Conservation (phyloP, 2,113 vertebrate species). For the Sylvia atricapilla region DNA sequence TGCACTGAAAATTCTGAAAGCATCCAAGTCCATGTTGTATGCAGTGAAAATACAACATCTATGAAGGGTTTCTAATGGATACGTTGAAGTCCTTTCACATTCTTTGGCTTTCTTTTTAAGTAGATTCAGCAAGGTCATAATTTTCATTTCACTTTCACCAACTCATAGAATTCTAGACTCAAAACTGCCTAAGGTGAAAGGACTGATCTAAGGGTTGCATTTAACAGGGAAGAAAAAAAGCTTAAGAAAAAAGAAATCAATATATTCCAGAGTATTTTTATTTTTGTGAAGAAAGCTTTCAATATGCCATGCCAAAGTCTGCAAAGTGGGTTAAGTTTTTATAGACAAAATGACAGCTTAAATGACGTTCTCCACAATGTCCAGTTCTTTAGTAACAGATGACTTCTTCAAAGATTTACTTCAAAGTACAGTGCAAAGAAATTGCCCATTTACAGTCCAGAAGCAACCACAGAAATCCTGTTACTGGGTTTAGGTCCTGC, state of each 20-base stretch:
- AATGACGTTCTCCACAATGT: neutral
- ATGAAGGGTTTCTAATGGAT: neutral
- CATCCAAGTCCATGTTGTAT: neutral
- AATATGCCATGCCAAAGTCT: neutral
- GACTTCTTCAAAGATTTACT: neutral
- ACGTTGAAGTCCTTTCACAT: neutral
- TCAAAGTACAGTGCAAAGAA: neutral
- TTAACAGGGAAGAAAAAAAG: constrained; percentile 13
- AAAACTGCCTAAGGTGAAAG: constrained; percentile 11
- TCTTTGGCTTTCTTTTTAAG: neutral
- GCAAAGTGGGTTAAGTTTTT: constrained; percentile 21
- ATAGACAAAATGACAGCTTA: constrained; percentile 36
- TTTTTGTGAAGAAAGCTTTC: constrained; percentile 54
- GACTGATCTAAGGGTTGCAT: constrained; percentile 25
- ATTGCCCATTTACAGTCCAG: neutral
- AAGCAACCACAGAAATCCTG: neutral
- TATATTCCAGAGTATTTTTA: constrained; percentile 49
- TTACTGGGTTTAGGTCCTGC: neutral
- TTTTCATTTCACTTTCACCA: constrained; percentile 17
- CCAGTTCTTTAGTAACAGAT: neutral
- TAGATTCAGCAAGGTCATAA: neutral
- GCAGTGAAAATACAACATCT: neutral
- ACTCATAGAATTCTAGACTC: constrained; percentile 7
- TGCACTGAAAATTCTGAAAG: neutral
- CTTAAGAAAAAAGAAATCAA: neutral